Evolutionary conservation across 2,888 invertebrate genomes (phyloP).

Genomic region (Tupiocoris notatus): DNA sequence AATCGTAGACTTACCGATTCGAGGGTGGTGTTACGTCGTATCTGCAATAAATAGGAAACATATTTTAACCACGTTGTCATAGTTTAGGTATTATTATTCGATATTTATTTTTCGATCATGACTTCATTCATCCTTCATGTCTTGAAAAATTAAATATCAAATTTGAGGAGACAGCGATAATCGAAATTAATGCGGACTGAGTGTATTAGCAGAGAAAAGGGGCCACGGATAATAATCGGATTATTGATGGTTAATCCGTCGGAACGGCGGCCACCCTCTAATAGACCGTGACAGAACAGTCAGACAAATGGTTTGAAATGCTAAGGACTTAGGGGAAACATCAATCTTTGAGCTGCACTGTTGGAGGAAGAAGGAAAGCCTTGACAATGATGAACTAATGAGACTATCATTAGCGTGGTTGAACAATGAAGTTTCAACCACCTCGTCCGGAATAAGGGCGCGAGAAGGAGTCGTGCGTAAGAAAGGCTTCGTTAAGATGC

Average conservation of each 20-base stretch:
- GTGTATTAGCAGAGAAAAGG: conserved; percentile 15
- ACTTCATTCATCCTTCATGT: no score
- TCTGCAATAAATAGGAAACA: no score
- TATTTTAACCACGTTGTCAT: no score
- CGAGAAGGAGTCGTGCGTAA: background rate
- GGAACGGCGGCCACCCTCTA: conserved; percentile 21
- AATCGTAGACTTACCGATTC: no score
- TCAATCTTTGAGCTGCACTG: conserved; percentile 23
- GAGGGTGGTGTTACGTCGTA: no score
- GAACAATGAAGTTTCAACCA: conserved; percentile 22
- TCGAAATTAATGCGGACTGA: conserved; percentile 15
- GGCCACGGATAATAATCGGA: conserved; percentile 19
- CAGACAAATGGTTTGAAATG: conserved; percentile 36
- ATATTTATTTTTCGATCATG: no score
- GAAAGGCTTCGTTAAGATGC: background rate
- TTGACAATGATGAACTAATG: conserved; percentile 40
- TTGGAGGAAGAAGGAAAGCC: background rate
- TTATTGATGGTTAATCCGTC: conserved; percentile 26
- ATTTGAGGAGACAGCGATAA: no score
- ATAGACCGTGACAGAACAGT: conserved; percentile 20
- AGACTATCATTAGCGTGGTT: conserved; percentile 31
- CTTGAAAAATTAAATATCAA: no score
- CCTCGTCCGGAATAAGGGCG: background rate
- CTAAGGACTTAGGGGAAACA: conserved; percentile 32
- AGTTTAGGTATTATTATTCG: no score